Base-by-base conservation (phyloP, 2,888 invertebrate species). In the Stramonita haemastoma region DNA sequence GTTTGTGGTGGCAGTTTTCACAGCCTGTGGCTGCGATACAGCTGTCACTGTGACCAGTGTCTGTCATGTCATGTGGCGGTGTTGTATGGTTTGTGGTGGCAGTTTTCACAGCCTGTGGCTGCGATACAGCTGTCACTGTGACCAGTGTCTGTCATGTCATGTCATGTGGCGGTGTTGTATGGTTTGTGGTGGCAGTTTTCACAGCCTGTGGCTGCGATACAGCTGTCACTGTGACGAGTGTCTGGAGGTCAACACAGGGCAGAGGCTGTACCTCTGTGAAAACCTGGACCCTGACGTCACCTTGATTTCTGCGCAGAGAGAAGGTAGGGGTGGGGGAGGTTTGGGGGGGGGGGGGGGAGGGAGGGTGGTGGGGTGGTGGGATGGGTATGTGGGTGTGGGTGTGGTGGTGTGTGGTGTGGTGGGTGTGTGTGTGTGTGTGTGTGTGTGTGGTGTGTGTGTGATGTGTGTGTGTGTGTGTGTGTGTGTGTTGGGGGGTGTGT, bases 81-180 rank as follows among this genome's bases (percentile, higher is more conserved):
- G 6, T 77, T 46, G 46, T 46, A n/a, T 89, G 29, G 4, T 73
- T 19, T 89, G 17, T 84, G 36, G 26, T 89, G 89, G 8, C 91
- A 93, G 93, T 70, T 93, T 92, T 88, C 91, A 92, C 88, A 90
- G 91, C 60, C 87, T 92, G 60, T 93, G 93, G 93, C 89, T 93
- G 32, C 88, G 93, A 29, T 89, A 91, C 79, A 91, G 91, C 89
- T 93, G 93, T 89, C 93, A 93, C 36, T 93, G 93, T 91, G 57
- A 85, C 4, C 56, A 66, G 0, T 93, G 93, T 88, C 87, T 89
- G 70, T n/a, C n/a, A n/a, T n/a, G n/a, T n/a, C n/a, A n/a, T n/a
- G n/a, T n/a, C n/a, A 83, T 81, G 34, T 81, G 29, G 19, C 8
- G 19, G 34, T 29, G 6, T 77, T 73, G 4, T 85, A n/a, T 89